These are phyloP conservation scores for Trichogramma evanescens DNA, from an alignment of 2,888 invertebrate species.

Conservation along the genomic window DNA sequence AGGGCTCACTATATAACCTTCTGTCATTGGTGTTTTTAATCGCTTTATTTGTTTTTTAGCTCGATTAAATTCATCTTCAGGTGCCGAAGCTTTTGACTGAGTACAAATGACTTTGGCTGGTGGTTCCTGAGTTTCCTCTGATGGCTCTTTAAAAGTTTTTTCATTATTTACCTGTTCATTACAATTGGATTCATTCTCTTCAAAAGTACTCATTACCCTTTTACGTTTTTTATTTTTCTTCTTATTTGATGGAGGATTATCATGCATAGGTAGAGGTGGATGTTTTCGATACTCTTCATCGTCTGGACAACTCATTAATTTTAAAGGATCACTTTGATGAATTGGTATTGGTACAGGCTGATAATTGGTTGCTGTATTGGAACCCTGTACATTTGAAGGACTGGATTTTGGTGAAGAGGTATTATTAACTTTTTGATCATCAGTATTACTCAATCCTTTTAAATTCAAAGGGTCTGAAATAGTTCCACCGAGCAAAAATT, in stretches of 20 bases:
- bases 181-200: slow-evolving; percentile 45
- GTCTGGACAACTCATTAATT: slow-evolving; percentile 64
- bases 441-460: slow-evolving; percentile 81
- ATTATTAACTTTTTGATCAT: slow-evolving; percentile 71
- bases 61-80: slow-evolving; percentile 19
- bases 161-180: slow-evolving; percentile 18
- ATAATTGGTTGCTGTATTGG: too few relatives aligned
- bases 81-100: slow-evolving; percentile 25
- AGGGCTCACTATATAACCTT: slow-evolving; percentile 87
- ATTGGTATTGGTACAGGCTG: slow-evolving; percentile 86
- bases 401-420: slow-evolving; percentile 90
- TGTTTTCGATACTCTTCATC: slow-evolving; percentile 77
- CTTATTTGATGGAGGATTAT: slow-evolving; percentile 54
- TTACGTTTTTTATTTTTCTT: slow-evolving; percentile 60
- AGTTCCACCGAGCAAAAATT: slow-evolving; percentile 89
- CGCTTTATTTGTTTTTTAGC: slow-evolving; percentile 10
- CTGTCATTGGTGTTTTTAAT: slow-evolving; percentile 57
- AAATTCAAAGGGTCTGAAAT: slow-evolving; percentile 92
- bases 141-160: slow-evolving; percentile 2
- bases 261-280: slow-evolving; percentile 61
- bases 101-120: background rate
- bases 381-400: slow-evolving; percentile 47
- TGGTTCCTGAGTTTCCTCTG: slow-evolving; percentile 23
- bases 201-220: slow-evolving; percentile 49
- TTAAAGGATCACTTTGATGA: slow-evolving; percentile 86